Evolutionary conservation across 2,888 invertebrate genomes (phyloP), one percentile per base, ranked within the genome.

Genomic region (Actias luna): DNA sequence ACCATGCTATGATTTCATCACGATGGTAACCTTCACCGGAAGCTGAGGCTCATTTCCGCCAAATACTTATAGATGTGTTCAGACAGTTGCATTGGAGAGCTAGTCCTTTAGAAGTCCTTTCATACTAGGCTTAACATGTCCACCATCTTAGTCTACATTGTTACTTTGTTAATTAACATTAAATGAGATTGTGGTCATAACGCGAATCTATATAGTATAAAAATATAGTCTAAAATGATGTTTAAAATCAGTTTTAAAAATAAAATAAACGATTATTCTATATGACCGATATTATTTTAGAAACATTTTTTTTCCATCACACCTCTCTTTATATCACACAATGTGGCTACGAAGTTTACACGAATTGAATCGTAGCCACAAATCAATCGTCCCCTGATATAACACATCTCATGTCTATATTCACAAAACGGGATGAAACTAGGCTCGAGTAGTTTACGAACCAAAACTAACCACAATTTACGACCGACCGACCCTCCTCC

Each of bases 401-500:
- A 16, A 55, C 29, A 55, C 29, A 55, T 55, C 55, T 55, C n/a
- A 29, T n/a, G 59, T 12, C 33, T 25, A 59, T 59, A 35, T 59
- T 59, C 59, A 36, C 59, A 50, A 42, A 69, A 65, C 70, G 67
- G 8, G 16, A 58, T 58, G 58, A 55, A 29, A 42, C 61, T 62
- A 75, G 87, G 88, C 85, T 67, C 80, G 86, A 85, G 73, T 80
- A 74, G 81, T 87, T 89, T 88, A 89, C 82, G 85, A 88, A 63
- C 84, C 83, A 85, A 86, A 89, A 88, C 88, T 79, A 79, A 77
- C 73, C 68, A 68, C 72, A 74, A 85, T 85, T 85, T 84, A 85
- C 82, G 82, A 83, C 62, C 63, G 22, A 67, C 70, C 71, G 66
- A 68, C 67, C 60, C 65, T 62, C 60, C 65, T 62, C 62, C 57